Conservation (phyloP, 2,888 invertebrate genomes). For the Polietes domitor region DNA sequence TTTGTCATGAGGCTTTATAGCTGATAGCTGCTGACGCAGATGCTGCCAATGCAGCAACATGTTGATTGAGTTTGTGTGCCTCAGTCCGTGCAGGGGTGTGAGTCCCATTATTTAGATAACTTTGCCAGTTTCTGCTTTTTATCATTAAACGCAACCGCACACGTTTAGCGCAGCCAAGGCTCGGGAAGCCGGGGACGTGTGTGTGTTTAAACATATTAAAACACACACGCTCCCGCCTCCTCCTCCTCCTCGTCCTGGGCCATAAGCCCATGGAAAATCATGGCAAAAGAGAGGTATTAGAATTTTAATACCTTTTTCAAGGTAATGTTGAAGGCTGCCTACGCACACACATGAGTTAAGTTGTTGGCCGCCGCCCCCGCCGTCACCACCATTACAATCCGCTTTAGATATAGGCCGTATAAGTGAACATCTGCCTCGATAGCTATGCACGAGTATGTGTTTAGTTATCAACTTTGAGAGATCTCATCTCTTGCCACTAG, state of each 20-base stretch:
- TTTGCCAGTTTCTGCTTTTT: constrained; percentile 5
- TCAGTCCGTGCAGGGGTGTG: background rate
- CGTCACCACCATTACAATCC: background rate
- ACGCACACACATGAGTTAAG: background rate
- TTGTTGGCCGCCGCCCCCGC: background rate
- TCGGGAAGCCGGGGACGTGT: constrained; percentile 1
- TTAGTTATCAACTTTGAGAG: background rate
- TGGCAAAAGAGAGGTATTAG: constrained; percentile 14
- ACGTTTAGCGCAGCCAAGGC: constrained; percentile 22
- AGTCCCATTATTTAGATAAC: constrained; percentile 37
- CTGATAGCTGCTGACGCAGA: background rate
- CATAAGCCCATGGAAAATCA: background rate
- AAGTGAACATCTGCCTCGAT: too few relatives aligned
- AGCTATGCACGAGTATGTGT: too few relatives aligned
- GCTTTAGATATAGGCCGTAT: background rate
- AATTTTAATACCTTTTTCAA: constrained; percentile 20
- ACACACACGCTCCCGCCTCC: background rate
- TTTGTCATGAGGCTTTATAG: background rate
- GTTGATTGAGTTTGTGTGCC: constrained; percentile 53
- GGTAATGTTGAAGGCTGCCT: constrained; percentile 19
- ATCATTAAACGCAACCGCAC: constrained; percentile 26
- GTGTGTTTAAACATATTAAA: constrained; percentile 34
- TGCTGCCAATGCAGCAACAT: constrained; percentile 38
- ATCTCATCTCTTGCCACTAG: background rate
- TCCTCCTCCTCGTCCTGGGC: background rate